Evolutionary conservation across 2,113 vertebrate genomes (phyloP).

Genomic region (Crotalus viridis): DNA sequence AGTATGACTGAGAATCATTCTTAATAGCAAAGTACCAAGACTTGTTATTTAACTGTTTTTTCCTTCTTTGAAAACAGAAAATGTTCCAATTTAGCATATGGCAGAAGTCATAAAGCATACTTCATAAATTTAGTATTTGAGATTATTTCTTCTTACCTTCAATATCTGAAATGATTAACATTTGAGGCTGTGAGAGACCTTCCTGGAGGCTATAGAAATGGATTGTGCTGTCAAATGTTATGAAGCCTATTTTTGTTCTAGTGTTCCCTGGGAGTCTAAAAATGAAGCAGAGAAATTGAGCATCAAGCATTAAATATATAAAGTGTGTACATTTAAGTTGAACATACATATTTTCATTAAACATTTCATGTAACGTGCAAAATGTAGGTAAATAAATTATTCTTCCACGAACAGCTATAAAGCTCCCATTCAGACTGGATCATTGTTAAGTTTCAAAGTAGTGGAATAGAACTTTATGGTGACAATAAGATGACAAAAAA

Average conservation of each 20-base stretch:
- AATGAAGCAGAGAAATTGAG: conserved; percentile 60
- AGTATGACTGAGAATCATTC: background rate
- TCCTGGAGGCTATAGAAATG: conserved; percentile 99
- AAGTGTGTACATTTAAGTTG: background rate
- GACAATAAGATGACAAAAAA: background rate
- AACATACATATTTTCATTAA: background rate
- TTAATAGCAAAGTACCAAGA: background rate
- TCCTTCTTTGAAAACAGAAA: background rate
- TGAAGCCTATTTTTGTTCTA: conserved; percentile 94
- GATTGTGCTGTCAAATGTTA: conserved; percentile 97
- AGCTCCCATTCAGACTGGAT: background rate
- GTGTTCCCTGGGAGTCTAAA: conserved; percentile 93
- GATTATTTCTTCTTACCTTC: conserved; percentile 79
- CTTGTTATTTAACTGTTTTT: background rate
- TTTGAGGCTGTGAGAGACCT: conserved; percentile 95
- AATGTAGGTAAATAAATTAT: background rate
- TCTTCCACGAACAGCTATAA: background rate
- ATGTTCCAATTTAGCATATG: background rate
- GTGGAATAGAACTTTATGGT: background rate
- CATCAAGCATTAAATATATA: background rate
- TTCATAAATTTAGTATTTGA: conserved; percentile 27
- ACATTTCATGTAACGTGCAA: background rate
- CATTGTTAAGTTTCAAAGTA: background rate
- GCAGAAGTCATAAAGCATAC: conserved; percentile 13
- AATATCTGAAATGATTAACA: conserved; percentile 96